Conservation (phyloP, 2,888 invertebrate species). For the Ophraella communa region DNA sequence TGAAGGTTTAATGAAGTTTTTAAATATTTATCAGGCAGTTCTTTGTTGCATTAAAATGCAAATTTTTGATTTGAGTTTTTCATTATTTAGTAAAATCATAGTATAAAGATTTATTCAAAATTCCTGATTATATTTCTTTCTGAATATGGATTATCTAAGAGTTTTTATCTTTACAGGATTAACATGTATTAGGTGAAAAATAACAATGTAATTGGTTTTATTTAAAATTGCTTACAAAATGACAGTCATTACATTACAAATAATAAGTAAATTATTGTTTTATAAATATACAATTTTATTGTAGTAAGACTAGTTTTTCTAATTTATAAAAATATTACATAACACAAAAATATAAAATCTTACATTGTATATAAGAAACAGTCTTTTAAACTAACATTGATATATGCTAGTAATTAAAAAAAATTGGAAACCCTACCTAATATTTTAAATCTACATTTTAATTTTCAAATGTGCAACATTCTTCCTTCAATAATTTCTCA, state of each 20-base stretch:
- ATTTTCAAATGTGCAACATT: neutral
- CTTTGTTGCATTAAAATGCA: too few species aligned
- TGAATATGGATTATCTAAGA: too few species aligned
- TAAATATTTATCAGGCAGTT: too few species aligned
- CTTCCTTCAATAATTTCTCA: neutral
- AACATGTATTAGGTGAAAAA: too few species aligned
- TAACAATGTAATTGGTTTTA: too few species aligned
- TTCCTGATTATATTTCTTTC: too few species aligned
- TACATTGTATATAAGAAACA: slow-evolving; percentile 7
- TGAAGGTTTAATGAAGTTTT: too few species aligned
- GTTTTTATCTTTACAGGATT: too few species aligned
- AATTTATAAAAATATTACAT: neutral
- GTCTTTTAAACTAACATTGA: slow-evolving; percentile 17
- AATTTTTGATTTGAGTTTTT: too few species aligned
- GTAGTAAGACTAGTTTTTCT: neutral
- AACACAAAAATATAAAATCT: slow-evolving; percentile 4
- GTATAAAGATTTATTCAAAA: too few species aligned
- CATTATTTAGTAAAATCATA: too few species aligned
- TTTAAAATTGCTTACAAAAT: too few species aligned
- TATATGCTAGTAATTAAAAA: slow-evolving; percentile 14
- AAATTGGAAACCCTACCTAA: slow-evolving; percentile 20
- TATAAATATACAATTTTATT: neutral
- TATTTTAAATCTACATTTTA: slow-evolving; percentile 4
- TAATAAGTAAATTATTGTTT: neutral
- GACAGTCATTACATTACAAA: neutral